These are phyloP conservation scores for Flexamia atlantica DNA, from an alignment of 2,888 invertebrate genomes.

Conservation along the genomic window DNA sequence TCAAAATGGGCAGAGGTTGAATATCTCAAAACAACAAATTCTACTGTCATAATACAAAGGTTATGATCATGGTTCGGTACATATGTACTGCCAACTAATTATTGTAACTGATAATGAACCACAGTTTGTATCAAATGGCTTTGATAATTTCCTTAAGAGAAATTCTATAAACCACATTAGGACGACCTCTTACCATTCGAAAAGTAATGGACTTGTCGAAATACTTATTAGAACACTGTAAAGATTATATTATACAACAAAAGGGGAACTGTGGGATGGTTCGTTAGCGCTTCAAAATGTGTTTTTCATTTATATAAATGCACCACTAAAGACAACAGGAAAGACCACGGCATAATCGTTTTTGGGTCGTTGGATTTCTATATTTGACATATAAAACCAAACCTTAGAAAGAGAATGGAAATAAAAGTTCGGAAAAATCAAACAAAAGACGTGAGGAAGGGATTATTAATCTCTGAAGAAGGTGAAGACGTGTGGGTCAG, in stretches of 20 bases:
- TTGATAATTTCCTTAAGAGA: neutral
- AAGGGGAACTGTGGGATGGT: neutral
- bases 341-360: conserved; percentile 35
- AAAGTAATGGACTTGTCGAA: conserved; percentile 11
- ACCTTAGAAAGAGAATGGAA: conserved; percentile 14
- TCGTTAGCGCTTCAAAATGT: conserved; percentile 39
- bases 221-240: neutral
- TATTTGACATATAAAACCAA: conserved; percentile 32
- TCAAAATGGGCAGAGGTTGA: conserved; percentile 57
- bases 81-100: neutral
- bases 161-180: conserved; percentile 3
- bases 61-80: conserved; percentile 52
- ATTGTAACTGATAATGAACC: conserved; percentile 29
- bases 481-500: conserved; percentile 15
- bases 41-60: conserved; percentile 24
- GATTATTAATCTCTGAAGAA: neutral
- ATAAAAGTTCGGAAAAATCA: conserved; percentile 9
- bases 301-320: conserved; percentile 49
- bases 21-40: conserved; percentile 40
- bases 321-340: conserved; percentile 49
- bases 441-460: neutral
- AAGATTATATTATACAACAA: conserved; percentile 4
- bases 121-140: conserved; percentile 22
- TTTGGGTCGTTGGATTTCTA: conserved; percentile 4
- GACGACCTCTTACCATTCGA: neutral